Conservation (phyloP, 1,140 invertebrate genomes). For the Paraescarpia echinospica region DNA sequence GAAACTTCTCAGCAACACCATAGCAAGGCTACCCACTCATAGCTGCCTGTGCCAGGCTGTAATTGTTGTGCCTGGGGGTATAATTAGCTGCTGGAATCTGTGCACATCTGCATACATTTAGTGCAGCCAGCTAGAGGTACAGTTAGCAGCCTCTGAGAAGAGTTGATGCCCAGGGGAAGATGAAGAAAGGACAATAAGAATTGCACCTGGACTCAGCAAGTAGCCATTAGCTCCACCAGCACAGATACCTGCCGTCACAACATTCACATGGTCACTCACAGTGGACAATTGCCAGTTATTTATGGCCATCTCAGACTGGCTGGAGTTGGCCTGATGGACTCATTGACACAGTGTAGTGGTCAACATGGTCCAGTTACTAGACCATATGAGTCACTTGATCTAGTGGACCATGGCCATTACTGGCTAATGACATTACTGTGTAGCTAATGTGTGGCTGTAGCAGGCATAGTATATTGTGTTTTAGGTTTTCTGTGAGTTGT, state of each 20-base stretch:
- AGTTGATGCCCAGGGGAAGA: not conserved
- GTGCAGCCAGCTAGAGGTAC: not conserved
- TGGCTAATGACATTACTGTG: too few species aligned
- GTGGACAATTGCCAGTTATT: not conserved
- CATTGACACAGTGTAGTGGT: not conserved
- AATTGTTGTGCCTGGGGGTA: not conserved
- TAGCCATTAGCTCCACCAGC: not conserved
- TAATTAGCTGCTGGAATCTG: not conserved
- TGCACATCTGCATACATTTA: not conserved
- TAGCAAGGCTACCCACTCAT: not conserved
- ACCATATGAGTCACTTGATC: not conserved
- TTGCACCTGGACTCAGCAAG: not conserved
- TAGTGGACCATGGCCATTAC: too few species aligned
- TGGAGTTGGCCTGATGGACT: not conserved
- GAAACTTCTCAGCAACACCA: not conserved
- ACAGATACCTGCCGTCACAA: not conserved
- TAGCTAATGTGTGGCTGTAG: too few species aligned
- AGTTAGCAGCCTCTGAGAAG: not conserved
- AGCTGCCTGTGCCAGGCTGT: not conserved
- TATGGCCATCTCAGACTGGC: not conserved
- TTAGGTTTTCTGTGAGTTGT: too few species aligned
- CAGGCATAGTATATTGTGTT: too few species aligned
- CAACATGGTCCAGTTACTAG: not conserved
- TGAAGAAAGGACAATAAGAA: not conserved
- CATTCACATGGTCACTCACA: not conserved